A percentile compares a stretch with the other conserved stretches of the same genome.
Evolutionary conservation across 2,888 invertebrate species (phyloP).

Genomic region (Pegoplata infirma): DNA sequence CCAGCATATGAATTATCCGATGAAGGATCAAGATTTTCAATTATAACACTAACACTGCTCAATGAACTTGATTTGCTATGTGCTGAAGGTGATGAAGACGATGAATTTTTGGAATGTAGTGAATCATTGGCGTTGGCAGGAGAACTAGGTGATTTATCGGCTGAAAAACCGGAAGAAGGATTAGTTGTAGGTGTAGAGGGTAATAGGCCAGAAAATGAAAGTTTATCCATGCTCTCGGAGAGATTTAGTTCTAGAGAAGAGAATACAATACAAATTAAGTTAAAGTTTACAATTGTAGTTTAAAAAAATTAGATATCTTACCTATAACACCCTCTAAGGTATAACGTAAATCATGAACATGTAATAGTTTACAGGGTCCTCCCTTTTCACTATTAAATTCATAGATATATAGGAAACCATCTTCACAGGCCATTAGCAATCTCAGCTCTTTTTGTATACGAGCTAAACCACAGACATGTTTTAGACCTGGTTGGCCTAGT

Average conservation of each 20-base stretch:
- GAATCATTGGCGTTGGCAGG: background rate
- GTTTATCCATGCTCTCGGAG: constrained; percentile 70
- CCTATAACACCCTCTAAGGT: constrained; percentile 76
- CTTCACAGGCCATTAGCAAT: constrained; percentile 76
- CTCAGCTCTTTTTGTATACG: constrained; percentile 75
- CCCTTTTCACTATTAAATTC: constrained; percentile 75
- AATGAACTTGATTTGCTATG: constrained; percentile 53
- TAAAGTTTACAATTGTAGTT: background rate
- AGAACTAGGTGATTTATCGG: background rate
- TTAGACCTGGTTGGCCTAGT: constrained; percentile 75
- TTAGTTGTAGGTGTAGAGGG: constrained; percentile 45
- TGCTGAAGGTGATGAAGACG: constrained; percentile 28
- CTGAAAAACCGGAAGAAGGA: constrained; percentile 43
- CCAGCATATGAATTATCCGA: constrained; percentile 86
- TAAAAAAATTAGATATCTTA: too few species aligned
- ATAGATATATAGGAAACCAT: constrained; percentile 77
- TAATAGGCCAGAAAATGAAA: constrained; percentile 68
- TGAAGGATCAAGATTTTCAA: constrained; percentile 72
- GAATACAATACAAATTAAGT: too few species aligned
- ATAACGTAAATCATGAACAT: constrained; percentile 76
- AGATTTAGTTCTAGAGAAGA: constrained; percentile 69
- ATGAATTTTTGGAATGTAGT: constrained; percentile 39
- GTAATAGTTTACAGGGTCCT: constrained; percentile 74
- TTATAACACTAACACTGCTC: constrained; percentile 71
- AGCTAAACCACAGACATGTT: constrained; percentile 75